A percentile compares a stretch with the other conserved stretches of the same genome.
These are phyloP conservation scores for honey bee (Apis mellifera) DNA, from an alignment of 1,140 invertebrate genomes.

Conservation along the genomic window DNA sequence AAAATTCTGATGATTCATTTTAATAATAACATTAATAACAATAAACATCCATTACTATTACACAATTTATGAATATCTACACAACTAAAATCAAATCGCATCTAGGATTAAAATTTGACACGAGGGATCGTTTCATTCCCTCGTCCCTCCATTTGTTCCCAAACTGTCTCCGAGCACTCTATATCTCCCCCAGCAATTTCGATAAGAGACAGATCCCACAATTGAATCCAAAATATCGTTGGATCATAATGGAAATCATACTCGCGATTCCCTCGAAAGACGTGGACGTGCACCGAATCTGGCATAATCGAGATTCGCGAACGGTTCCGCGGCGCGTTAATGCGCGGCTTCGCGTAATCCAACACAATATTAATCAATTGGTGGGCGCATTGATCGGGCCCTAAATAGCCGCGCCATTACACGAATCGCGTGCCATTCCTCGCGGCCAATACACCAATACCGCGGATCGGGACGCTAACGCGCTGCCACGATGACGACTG, in stretches of 20 bases:
- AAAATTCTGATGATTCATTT: no score
- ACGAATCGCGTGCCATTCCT: constrained; percentile 38
- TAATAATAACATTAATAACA: no score
- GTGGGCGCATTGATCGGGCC: constrained; percentile 65
- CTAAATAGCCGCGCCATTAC: constrained; percentile 63
- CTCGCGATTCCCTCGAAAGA: not conserved
- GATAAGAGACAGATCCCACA: no score
- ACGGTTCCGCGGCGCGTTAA: not conserved
- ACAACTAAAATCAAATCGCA: no score
- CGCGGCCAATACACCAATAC: constrained; percentile 26
- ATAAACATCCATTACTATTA: no score
- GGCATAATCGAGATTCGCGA: constrained; percentile 25
- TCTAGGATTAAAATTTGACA: no score
- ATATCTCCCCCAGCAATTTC: no score
- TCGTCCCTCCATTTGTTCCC: no score
- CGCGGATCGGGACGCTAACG: constrained; percentile 58
- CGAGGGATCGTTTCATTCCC: no score
- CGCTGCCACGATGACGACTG: constrained; percentile 45
- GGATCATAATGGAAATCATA: not conserved
- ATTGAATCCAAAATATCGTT: not conserved
- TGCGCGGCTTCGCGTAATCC: constrained; percentile 38
- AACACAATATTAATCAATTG: constrained; percentile 70
- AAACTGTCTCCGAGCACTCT: no score
- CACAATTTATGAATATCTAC: no score
- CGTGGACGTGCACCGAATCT: not conserved